phyloP scores from a whole-genome alignment of 2,113 vertebrate genomes.

The Cathartes aura region DNA sequence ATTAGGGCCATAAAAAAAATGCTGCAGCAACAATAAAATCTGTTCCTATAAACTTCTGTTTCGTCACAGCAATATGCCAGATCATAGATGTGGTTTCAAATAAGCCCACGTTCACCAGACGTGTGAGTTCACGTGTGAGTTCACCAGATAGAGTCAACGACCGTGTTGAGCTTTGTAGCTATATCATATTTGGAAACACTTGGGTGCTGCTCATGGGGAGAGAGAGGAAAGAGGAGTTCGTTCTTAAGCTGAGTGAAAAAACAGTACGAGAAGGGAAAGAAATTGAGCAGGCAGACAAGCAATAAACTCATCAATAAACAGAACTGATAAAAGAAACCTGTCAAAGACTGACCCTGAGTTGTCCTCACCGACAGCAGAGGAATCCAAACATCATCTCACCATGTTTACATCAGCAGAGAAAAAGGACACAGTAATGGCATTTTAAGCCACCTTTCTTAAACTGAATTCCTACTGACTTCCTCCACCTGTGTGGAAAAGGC shows the following conservation, averaged over 20 bases:
- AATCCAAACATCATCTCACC: neutral
- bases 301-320: neutral
- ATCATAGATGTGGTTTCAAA: neutral
- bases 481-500: neutral
- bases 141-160: neutral
- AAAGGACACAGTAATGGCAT: neutral
- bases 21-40: neutral
- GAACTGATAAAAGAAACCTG: neutral
- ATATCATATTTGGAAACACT: neutral
- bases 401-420: neutral
- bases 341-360: neutral
- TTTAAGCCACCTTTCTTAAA: neutral
- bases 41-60: neutral
- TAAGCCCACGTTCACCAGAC: neutral
- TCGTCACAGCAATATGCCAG: neutral
- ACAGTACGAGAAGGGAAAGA: accelerated
- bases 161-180: neutral
- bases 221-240: neutral
- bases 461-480: neutral
- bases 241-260: neutral
- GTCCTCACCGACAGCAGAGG: neutral
- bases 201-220: neutral
- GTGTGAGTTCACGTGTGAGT: too few relatives aligned
- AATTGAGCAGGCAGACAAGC: neutral
- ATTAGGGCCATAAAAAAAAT: neutral